A percentile compares a stretch with the other conserved stretches of the same genome.
Evolutionary conservation across 2,797 vertebrate species (phyloP).

Genomic region (Remorina albescens): DNA sequence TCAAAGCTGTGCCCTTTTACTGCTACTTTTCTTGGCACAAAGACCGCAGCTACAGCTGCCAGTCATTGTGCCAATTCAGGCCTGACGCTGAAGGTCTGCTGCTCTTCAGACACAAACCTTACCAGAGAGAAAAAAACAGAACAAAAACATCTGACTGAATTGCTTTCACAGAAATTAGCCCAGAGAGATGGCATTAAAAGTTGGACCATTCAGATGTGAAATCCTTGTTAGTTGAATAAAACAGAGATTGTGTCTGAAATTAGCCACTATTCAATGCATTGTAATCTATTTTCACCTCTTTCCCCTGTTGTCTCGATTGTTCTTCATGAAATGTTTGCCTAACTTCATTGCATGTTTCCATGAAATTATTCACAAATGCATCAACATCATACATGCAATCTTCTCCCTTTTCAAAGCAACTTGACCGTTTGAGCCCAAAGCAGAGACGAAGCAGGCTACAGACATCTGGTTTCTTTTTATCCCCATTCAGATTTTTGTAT

Average conservation of each 20-base stretch:
- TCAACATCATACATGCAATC: too few species aligned
- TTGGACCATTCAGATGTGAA: slow-evolving; percentile 7
- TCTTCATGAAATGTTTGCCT: not conserved
- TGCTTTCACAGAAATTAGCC: slow-evolving; percentile 24
- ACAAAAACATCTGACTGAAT: not conserved
- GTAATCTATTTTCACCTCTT: not conserved
- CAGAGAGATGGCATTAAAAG: slow-evolving; percentile 16
- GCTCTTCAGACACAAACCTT: slow-evolving; percentile 44
- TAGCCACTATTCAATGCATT: not conserved
- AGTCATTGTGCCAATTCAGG: slow-evolving; percentile 32
- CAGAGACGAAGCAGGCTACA: too few species aligned
- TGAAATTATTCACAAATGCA: too few species aligned
- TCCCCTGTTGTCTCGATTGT: not conserved
- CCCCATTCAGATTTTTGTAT: not conserved
- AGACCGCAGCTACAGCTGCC: slow-evolving; percentile 29
- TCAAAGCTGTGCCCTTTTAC: slow-evolving; percentile 31
- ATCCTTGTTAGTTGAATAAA: slow-evolving; percentile 18
- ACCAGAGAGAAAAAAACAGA: slow-evolving; percentile 9
- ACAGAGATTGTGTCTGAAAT: slow-evolving; percentile 4
- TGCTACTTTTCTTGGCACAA: slow-evolving; percentile 48
- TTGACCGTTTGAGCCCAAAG: too few species aligned
- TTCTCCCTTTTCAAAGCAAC: too few species aligned
- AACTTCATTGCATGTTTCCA: too few species aligned
- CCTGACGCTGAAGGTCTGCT: slow-evolving; percentile 51
- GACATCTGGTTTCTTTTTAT: too few species aligned